These are phyloP conservation scores for Pseudomyrmex concolor DNA, from an alignment of 1,140 invertebrate species.

Conservation along the genomic window DNA sequence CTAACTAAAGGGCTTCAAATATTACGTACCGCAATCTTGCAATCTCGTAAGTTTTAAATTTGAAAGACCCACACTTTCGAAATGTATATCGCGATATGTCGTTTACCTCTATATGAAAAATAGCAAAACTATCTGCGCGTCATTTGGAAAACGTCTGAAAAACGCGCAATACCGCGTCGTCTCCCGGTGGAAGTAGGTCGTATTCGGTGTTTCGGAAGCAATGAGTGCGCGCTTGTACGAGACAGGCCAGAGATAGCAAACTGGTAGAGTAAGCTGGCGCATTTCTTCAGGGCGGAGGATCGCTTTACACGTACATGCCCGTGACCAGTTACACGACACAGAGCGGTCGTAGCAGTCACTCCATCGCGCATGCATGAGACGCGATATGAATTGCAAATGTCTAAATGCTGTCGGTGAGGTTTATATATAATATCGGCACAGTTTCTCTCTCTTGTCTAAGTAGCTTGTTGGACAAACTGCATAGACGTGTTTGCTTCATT, in stretches of 20 bases:
- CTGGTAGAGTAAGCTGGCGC: slow-evolving; percentile 31
- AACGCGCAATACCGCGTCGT: not conserved
- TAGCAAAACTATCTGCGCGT: not conserved
- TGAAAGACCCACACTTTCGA: too few relatives aligned
- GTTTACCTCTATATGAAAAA: not conserved
- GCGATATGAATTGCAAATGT: slow-evolving; percentile 75
- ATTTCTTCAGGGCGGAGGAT: slow-evolving; percentile 61
- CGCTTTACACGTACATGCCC: slow-evolving; percentile 42
- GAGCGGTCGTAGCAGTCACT: slow-evolving; percentile 71
- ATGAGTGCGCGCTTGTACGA: slow-evolving; percentile 46
- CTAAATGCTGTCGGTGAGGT: slow-evolving; percentile 49
- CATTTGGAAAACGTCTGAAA: not conserved
- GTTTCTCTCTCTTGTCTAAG: slow-evolving; percentile 61
- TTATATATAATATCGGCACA: slow-evolving; percentile 68
- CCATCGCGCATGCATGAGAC: slow-evolving; percentile 75
- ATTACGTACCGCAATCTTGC: too few relatives aligned
- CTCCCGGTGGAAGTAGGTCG: slow-evolving; percentile 60
- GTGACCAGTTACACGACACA: slow-evolving; percentile 69
- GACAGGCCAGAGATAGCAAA: not conserved
- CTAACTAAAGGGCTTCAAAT: too few relatives aligned
- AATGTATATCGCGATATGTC: too few relatives aligned
- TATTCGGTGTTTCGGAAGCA: slow-evolving; percentile 44
- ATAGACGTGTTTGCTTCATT: slow-evolving; percentile 26
- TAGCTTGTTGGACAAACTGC: slow-evolving; percentile 65
- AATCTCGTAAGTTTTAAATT: too few relatives aligned